Evolutionary conservation across 1,140 invertebrate species (phyloP), one percentile per base, ranked within the genome.

Genomic region (Drosophila ficusphila): DNA sequence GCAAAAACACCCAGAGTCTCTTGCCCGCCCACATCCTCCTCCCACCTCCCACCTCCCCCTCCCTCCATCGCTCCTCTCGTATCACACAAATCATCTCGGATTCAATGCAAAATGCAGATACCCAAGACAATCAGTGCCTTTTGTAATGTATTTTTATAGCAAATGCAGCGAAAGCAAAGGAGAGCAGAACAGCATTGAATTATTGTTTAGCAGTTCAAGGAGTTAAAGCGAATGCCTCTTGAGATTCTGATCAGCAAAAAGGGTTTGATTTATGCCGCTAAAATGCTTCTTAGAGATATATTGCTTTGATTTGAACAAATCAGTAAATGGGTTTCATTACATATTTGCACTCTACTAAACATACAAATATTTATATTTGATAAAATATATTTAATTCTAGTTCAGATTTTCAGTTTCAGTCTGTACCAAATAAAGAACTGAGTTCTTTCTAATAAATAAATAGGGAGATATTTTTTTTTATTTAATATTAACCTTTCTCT

Each of bases 31-130:
- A n/a, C n/a, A n/a, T n/a, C 12, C 8, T 16, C 11, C 36, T 23
- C 25, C 9, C 31, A 3, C 12, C 39, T 7, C 34, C 34, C 36
- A 11, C 47, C 12, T 7, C 25, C 29, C 9, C 41, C 25, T 21
- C 16, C 46, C 9, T 14, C n/a, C 7, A n/a, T 12, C 14, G n/a
- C n/a, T 18, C 6, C 23, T 18, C 18, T 21, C 29, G 14, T 58
- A 54, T 33, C 12, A 4, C 44, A 67, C 36, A 67, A 67, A 67
- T 67, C 62, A 67, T 67, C 44, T 67, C 62, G 36, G 44, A 31
- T 52, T 64, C 62, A 67, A 67, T 67, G 62, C 62, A 67, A 67
- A 67, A 67, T 67, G 62, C 62, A 64, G 44, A 51, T 33, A 67
- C 44, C 61, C 60, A 67, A 67, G 60, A 67, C 44, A 67, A 67